phyloP scores from a whole-genome alignment of 2,113 vertebrate species.

The Patagioenas fasciata region DNA sequence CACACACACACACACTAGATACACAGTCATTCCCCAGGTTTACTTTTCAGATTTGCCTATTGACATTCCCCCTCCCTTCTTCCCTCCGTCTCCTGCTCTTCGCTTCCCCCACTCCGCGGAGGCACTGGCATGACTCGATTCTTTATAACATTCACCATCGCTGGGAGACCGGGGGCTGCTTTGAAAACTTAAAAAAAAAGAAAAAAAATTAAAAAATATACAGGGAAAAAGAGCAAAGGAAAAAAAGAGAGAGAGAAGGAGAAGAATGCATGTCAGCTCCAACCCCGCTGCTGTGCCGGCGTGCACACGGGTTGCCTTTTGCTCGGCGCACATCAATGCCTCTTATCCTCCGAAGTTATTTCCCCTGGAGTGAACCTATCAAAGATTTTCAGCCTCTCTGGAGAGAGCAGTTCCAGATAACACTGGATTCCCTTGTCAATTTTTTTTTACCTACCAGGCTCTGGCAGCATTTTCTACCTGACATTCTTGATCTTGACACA shows the following conservation, averaged over 20 bases:
- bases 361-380: conserved; percentile 56
- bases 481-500: neutral
- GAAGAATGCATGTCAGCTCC: neutral
- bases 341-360: conserved; percentile 31
- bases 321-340: conserved; percentile 1
- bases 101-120: neutral
- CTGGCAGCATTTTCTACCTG: conserved; percentile 3
- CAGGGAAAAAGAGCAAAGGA: neutral
- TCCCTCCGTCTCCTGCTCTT: neutral
- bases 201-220: fast-evolving
- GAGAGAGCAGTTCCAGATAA: conserved; percentile 53
- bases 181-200: neutral
- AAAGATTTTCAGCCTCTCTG: conserved; percentile 48
- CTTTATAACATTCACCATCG: neutral
- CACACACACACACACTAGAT: neutral
- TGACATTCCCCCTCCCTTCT: neutral
- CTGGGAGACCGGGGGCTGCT: neutral
- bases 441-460: conserved; percentile 36
- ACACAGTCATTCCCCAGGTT: neutral
- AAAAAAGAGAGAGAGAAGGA: neutral
- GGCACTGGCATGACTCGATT: fast-evolving
- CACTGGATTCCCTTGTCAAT: conserved; percentile 13
- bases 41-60: conserved; percentile 27
- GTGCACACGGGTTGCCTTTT: conserved; percentile 2
- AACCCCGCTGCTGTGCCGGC: neutral